Evolutionary conservation across 2,113 vertebrate species (phyloP).

Genomic region (Polyodon spathula): DNA sequence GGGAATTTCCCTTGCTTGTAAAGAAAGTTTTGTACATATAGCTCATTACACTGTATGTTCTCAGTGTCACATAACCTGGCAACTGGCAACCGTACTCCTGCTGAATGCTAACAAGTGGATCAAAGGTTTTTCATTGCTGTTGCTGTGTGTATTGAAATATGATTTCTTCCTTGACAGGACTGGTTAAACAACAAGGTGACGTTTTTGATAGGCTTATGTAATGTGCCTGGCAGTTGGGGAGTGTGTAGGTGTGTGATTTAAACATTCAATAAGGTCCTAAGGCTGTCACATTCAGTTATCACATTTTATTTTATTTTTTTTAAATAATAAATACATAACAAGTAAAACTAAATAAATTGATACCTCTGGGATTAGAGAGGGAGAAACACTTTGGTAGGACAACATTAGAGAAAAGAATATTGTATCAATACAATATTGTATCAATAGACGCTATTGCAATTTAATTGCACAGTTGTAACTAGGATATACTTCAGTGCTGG

Average conservation of each 20-base stretch:
- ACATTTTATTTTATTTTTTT: too few relatives aligned
- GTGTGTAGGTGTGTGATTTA: not conserved
- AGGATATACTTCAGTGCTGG: too few relatives aligned
- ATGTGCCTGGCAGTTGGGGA: conserved; percentile 6
- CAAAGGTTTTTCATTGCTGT: conserved; percentile 4
- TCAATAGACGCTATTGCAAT: too few relatives aligned
- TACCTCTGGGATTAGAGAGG: too few relatives aligned
- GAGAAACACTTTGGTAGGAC: too few relatives aligned
- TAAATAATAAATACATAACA: too few relatives aligned
- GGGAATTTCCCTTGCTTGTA: not conserved
- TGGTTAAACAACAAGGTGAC: not conserved
- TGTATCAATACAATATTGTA: too few relatives aligned
- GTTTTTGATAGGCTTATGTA: conserved; percentile 8
- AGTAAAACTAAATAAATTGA: too few relatives aligned
- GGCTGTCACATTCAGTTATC: too few relatives aligned
- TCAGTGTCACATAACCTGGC: conserved; percentile 5
- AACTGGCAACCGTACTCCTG: not conserved
- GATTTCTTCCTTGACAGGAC: conserved; percentile 1
- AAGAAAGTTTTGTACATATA: not conserved
- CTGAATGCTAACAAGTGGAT: conserved; percentile 8
- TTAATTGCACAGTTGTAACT: too few relatives aligned
- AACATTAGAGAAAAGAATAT: too few relatives aligned
- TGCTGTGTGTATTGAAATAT: not conserved
- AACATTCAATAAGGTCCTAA: not conserved
- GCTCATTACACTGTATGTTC: not conserved